Evolutionary conservation across 2,888 invertebrate species (phyloP).

Genomic region (Sesia bembeciformis): DNA sequence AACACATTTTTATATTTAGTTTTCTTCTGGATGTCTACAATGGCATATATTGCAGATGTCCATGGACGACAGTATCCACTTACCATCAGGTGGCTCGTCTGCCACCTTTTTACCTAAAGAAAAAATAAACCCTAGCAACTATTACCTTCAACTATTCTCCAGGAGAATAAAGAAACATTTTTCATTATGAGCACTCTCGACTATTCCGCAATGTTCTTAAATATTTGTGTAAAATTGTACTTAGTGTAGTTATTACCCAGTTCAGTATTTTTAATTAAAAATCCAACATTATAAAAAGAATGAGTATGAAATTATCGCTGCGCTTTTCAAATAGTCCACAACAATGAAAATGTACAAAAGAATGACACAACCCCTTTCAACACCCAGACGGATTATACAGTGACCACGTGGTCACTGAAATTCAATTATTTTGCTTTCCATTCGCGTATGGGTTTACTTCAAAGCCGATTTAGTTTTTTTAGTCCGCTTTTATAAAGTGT

Average conservation of each 20-base stretch:
- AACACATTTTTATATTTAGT: no score
- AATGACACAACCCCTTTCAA: not conserved
- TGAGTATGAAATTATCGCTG: not conserved
- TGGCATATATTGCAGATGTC: no score
- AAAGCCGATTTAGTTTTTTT: slow-evolving; percentile 2
- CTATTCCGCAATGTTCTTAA: not conserved
- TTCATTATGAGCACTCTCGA: no score
- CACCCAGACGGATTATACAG: slow-evolving; percentile 8
- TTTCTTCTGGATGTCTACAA: no score
- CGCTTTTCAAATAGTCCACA: not conserved
- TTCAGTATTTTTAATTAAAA: not conserved
- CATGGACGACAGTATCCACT: no score
- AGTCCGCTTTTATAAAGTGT: no score
- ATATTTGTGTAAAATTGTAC: not conserved
- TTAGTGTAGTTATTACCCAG: not conserved
- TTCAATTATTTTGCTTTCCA: slow-evolving; percentile 50
- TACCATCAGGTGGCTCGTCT: no score
- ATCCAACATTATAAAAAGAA: not conserved
- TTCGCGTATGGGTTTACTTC: slow-evolving; percentile 15
- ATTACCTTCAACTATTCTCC: no score
- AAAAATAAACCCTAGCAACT: no score
- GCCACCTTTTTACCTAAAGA: no score
- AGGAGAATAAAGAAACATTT: no score
- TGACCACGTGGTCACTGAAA: slow-evolving; percentile 28
- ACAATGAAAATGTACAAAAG: not conserved